Conservation (phyloP, 2,888 invertebrate genomes). For the Drymonia ruficornis region DNA sequence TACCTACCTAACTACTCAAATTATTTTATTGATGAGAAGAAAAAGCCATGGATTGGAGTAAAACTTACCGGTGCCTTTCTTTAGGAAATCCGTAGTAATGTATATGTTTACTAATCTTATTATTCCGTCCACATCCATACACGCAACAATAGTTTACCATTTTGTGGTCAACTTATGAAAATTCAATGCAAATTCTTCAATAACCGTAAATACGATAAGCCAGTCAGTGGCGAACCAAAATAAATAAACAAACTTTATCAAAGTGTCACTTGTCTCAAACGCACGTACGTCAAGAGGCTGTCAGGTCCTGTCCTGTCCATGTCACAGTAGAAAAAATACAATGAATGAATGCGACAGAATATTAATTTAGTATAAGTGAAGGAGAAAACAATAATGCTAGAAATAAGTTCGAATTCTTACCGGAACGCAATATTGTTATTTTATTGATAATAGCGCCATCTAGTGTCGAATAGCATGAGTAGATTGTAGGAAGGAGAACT, state of each 20-base stretch:
- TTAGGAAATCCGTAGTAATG: conserved; percentile 72
- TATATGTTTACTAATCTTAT: conserved; percentile 64
- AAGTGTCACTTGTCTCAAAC: too few species aligned
- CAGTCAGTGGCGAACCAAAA: background rate
- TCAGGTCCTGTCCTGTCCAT: too few species aligned
- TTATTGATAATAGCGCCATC: background rate
- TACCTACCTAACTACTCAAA: too few species aligned
- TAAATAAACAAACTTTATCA: background rate
- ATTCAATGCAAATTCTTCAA: background rate
- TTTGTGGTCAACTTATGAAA: background rate
- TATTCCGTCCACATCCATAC: conserved; percentile 67
- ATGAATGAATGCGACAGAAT: too few species aligned
- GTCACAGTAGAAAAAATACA: too few species aligned
- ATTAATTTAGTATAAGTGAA: too few species aligned
- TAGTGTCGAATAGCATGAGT: background rate
- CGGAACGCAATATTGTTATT: background rate
- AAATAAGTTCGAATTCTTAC: background rate
- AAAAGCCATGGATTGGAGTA: conserved; percentile 1
- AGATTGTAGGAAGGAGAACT: too few species aligned
- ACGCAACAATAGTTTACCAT: conserved; percentile 80
- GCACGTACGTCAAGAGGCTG: too few species aligned
- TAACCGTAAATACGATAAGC: background rate
- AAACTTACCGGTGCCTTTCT: conserved; percentile 60
- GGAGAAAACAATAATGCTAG: too few species aligned
- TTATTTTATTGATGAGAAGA: too few species aligned